A percentile compares a stretch with the other conserved stretches of the same genome.
phyloP scores from a whole-genome alignment of 2,797 vertebrate genomes.

The Chelon auratus region DNA sequence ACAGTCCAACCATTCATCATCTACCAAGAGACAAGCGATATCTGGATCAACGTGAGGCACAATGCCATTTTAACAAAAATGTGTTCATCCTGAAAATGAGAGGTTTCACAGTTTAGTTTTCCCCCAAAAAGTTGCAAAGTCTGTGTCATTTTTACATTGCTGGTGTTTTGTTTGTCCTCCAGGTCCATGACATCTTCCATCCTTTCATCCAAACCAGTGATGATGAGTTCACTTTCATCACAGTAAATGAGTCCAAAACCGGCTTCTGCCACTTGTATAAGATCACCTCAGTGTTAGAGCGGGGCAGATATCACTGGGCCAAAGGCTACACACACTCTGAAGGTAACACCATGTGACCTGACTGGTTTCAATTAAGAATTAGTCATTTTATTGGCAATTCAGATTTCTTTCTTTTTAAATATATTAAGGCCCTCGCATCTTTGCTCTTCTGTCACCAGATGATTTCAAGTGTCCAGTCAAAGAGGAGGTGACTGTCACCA shows the following conservation, averaged over 20 bases:
- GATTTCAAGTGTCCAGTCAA: slow-evolving; percentile 91
- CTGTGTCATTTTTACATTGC: not conserved
- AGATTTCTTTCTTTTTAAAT: not conserved
- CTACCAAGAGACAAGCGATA: slow-evolving; percentile 90
- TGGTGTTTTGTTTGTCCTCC: slow-evolving; percentile 18
- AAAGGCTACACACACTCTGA: slow-evolving; percentile 79
- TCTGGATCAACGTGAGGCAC: slow-evolving; percentile 81
- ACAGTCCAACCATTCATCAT: slow-evolving; percentile 90
- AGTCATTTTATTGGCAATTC: too few species aligned
- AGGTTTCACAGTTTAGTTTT: not conserved
- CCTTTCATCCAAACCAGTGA: slow-evolving; percentile 87
- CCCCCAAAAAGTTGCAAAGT: not conserved
- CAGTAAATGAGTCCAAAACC: slow-evolving; percentile 90
- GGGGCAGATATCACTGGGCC: slow-evolving; percentile 81
- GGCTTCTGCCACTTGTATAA: slow-evolving; percentile 93
- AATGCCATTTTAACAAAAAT: not conserved
- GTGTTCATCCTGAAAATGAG: not conserved
- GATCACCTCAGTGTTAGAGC: slow-evolving; percentile 84
- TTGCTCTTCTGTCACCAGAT: slow-evolving; percentile 69
- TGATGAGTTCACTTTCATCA: slow-evolving; percentile 89
- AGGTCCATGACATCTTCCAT: slow-evolving; percentile 95
- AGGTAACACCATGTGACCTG: slow-evolving; percentile 48
- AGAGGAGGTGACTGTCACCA: slow-evolving; percentile 89
- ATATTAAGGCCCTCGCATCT: not conserved
- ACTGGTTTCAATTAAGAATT: not conserved